Conservation (phyloP, 2,797 vertebrate species). For the Chloroceryle inda region DNA sequence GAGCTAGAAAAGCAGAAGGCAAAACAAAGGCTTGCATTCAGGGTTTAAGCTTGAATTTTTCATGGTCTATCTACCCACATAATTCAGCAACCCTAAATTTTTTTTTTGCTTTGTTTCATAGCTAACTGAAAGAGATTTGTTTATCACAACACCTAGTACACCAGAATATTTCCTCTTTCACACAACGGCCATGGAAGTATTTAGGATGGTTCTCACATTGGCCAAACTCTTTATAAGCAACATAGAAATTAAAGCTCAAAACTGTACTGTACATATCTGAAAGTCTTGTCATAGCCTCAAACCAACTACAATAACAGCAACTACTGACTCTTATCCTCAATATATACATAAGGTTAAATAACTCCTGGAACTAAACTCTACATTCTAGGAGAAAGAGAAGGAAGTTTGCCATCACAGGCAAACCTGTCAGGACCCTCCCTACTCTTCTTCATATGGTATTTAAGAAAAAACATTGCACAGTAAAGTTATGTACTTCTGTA, state of each 20-base stretch:
- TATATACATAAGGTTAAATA: neutral
- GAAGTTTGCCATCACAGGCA: neutral
- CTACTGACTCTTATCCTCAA: neutral
- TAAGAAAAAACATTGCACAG: neutral
- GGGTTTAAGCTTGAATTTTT: neutral
- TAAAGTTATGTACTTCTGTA: neutral
- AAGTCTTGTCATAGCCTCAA: neutral
- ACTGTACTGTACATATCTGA: neutral
- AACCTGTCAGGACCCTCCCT: neutral
- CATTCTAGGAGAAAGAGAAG: neutral
- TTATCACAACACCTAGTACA: neutral
- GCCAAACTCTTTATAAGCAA: neutral
- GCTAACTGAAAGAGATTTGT: neutral
- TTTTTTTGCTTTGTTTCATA: neutral
- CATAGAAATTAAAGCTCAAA: neutral
- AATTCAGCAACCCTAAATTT: neutral
- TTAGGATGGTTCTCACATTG: neutral
- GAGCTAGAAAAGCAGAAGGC: neutral
- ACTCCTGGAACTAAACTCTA: neutral
- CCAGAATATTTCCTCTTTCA: neutral
- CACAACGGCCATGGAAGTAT: neutral
- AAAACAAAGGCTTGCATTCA: neutral
- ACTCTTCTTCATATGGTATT: neutral
- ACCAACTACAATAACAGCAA: neutral
- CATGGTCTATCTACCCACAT: neutral